Evolutionary conservation across 1,140 invertebrate species (phyloP), one percentile per base, ranked within the genome.

Genomic region (Drosophila arawakana): DNA sequence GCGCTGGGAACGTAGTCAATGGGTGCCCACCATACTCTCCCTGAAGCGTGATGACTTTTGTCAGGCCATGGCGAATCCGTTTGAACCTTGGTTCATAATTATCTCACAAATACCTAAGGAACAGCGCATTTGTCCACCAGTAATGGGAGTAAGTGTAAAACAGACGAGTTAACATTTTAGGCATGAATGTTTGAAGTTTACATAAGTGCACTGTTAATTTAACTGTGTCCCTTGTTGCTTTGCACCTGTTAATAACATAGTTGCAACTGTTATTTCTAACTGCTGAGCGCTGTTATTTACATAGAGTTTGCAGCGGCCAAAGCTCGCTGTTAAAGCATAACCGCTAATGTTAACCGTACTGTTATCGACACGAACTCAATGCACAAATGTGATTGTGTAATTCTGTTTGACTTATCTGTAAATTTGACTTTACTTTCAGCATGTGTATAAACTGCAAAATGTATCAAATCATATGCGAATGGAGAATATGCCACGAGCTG

Each of bases 391-490:
- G 3, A n/a, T 11, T 41, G 15, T 11, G 9, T 25, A 37, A 37
- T 11, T 41, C 39, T 41, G 39, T 41, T 11, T 11, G 39, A 9
- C n/a, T 43, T 43, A 2, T 13, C 41, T 13, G 5, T 43, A 13
- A 13, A 2, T 11, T 43, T 43, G 0, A 43, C 30, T 1, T 3
- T 10, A 3, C 3, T 13, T 50, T 9, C 43, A 85, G 82, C 61
- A 79, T 3, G 49, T 73, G 11, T 86, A 80, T 15, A 54, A 18
- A 0, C 1, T 86, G 0, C 21, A 1, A 0, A 86, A 86, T 46
- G 11, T 81, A 3, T 76, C 52, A 54, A 86, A 86, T 44, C 83
- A 74, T 6, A n/a, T 59, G 9, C n/a, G 18, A 4, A 0, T 88
- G 4, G 9, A 5, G 1, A 71, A 88, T 47, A 3, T 88, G 54